Conservation (phyloP, 2,888 invertebrate species). For the Chaetogeoica ovagalla region DNA sequence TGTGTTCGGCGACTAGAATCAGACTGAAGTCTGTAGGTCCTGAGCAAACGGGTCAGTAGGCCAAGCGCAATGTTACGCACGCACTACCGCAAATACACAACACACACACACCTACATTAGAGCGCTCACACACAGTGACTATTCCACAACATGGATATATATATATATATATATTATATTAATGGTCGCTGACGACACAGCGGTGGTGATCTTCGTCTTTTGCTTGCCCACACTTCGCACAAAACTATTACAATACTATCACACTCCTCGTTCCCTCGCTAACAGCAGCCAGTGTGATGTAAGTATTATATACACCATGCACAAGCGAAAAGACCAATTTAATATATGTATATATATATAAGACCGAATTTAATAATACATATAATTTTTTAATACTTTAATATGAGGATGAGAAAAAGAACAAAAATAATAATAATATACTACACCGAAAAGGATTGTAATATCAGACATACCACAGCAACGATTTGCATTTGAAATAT, state of each 20-base stretch:
- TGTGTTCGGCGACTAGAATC: conserved; percentile 37
- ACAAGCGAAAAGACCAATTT: too few relatives aligned
- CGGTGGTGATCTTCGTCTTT: conserved; percentile 45
- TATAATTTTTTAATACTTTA: too few relatives aligned
- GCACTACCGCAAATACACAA: conserved; percentile 39
- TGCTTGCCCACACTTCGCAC: conserved; percentile 33
- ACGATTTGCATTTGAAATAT: too few relatives aligned
- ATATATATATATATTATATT: too few relatives aligned
- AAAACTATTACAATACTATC: background rate
- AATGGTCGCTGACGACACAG: conserved; percentile 42
- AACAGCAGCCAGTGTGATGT: conserved; percentile 30
- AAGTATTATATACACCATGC: background rate
- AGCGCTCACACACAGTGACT: background rate
- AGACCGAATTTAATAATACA: too few relatives aligned
- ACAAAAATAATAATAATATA: too few relatives aligned
- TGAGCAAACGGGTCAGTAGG: conserved; percentile 52
- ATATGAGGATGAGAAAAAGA: too few relatives aligned
- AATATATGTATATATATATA: too few relatives aligned
- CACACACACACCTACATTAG: background rate
- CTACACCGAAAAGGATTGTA: too few relatives aligned
- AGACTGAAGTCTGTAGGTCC: conserved; percentile 52
- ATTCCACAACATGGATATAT: conserved; percentile 38
- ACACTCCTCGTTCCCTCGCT: too few relatives aligned
- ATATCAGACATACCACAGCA: too few relatives aligned
- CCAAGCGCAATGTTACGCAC: conserved; percentile 53